phyloP scores from a whole-genome alignment of 2,113 vertebrate species.

The western clawed frog (Xenopus tropicalis) region DNA sequence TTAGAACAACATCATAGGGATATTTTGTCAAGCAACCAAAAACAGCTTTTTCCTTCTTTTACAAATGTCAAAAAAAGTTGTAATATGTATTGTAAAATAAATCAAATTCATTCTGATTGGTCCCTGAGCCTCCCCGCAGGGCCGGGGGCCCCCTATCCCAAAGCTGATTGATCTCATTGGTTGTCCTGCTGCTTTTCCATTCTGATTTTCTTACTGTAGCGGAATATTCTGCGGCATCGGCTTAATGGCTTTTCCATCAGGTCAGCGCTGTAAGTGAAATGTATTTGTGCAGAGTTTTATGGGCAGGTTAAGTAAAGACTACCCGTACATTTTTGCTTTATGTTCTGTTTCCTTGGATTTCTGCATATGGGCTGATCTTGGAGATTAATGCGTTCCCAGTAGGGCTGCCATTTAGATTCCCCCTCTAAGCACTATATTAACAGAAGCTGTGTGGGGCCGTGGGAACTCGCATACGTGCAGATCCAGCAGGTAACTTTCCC shows the following conservation, averaged over 20 bases:
- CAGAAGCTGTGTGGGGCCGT: not conserved
- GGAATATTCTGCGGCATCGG: not conserved
- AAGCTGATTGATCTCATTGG: no score
- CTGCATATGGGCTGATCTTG: constrained; percentile 14
- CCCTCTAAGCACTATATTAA: not conserved
- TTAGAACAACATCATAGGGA: no score
- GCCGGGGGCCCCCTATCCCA: no score
- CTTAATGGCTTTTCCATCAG: constrained; percentile 31
- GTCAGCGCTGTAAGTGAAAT: constrained; percentile 12
- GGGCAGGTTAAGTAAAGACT: constrained; percentile 33
- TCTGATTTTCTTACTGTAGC: not conserved
- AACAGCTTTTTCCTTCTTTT: no score
- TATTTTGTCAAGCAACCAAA: no score
- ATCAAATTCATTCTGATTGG: no score
- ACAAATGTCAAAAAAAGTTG: no score
- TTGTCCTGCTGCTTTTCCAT: no score
- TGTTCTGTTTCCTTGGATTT: constrained; percentile 18
- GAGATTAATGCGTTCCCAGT: constrained; percentile 25
- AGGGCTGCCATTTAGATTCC: constrained; percentile 21
- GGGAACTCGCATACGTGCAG: not conserved
- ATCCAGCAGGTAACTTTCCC: not conserved
- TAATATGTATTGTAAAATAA: no score
- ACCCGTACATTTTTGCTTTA: constrained; percentile 21
- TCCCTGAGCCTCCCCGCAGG: no score
- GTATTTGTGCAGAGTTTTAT: constrained; percentile 21